Evolutionary conservation across 2,797 vertebrate genomes (phyloP), one percentile per base, ranked within the genome.

Genomic region (Falco concolor): DNA sequence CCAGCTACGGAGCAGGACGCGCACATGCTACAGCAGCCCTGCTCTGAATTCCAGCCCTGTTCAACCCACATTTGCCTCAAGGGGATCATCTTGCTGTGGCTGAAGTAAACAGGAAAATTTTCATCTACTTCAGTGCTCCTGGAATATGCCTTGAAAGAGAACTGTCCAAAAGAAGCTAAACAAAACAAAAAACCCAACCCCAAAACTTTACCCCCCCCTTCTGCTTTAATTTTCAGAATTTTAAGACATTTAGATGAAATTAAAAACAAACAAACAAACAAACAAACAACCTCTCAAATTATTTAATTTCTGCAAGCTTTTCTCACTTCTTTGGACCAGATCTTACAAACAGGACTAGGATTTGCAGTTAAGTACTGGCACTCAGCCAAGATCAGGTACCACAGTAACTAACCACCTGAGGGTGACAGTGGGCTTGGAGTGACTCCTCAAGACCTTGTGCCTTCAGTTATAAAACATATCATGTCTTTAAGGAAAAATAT

Each of bases 1-100:
- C 20, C 22, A 52, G 78, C 44, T n/a, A 4, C 0, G 1, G 44
- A 20, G 24, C 36, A 10, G 23, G 36, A 60, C 5, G 0, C 3
- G 0, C 3, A 5, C 59, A 32, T 0, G 1, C 25, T n/a, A 13
- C 61, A 65, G 69, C 85, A 72, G 47, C 42, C 30, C 52, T 28
- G 25, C 11, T 36, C 52, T 12, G 32, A 30, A 50, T 36, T 61
- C 49, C n/a, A 63, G 60, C 19, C 59, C n/a, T 3, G 12, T 2
- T 2, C 9, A 68, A n/a, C 53, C 42, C 4, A 2, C 16, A 54
- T 23, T 21, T 47, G 44, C n/a, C 54, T 60, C 53, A 45, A 20
- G 22, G 36, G 17, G 24, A n/a, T 40, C 57, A 45, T 32, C 34
- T 45, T 40, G 34, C 45, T 47, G 38, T 6, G 4, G 44, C 30